Conservation (phyloP, 2,113 vertebrate genomes). For the Barnardius zonarius region DNA sequence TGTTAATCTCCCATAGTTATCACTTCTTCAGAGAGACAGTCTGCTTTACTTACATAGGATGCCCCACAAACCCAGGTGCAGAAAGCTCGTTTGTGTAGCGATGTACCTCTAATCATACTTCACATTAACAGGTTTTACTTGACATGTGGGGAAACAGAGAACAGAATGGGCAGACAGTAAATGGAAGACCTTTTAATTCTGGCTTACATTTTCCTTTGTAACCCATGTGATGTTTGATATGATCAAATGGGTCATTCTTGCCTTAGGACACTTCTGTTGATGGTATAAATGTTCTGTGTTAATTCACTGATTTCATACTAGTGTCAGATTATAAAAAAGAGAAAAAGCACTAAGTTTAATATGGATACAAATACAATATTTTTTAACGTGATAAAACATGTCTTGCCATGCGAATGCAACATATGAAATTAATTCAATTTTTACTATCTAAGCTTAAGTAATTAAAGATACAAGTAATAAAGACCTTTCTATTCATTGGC, state of each 20-base stretch:
- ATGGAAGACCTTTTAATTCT: background rate
- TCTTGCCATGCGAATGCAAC: background rate
- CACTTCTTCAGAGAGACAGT: background rate
- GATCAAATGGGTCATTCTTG: background rate
- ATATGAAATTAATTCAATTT: background rate
- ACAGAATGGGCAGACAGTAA: background rate
- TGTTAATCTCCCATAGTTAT: background rate
- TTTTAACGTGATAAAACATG: background rate
- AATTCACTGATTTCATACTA: background rate
- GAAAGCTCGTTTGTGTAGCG: background rate
- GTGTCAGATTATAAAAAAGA: background rate
- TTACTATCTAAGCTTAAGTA: background rate
- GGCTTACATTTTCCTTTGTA: background rate
- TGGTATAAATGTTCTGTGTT: background rate
- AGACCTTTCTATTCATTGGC: background rate
- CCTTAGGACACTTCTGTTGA: background rate
- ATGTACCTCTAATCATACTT: background rate
- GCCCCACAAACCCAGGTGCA: background rate
- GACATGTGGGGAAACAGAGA: background rate
- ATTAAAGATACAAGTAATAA: background rate
- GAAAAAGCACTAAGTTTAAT: background rate
- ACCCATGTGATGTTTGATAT: background rate
- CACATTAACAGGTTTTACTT: background rate
- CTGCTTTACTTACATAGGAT: background rate
- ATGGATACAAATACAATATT: background rate